Base-by-base conservation (phyloP, 2,888 invertebrate genomes). In the Pyralis farinalis region DNA sequence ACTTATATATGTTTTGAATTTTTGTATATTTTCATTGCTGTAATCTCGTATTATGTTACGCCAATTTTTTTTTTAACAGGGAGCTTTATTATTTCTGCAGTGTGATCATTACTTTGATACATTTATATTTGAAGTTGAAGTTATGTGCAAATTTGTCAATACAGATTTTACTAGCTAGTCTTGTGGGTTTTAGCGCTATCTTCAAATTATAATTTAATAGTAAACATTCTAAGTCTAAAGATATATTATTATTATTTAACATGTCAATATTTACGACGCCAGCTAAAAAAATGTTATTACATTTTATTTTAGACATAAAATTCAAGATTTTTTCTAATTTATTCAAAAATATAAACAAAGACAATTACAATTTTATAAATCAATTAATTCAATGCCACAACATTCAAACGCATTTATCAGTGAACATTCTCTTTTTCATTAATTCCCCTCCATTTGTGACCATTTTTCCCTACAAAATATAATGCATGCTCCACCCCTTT, bases 401-500 rank as follows among this genome's bases (percentile, higher is more conserved):
- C 40, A 43, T 28, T 46, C 46, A 34, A 46, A 12, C 11, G 40
- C 20, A 31, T 40, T 29, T 7, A 20, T 7, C 12, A 42, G 7
- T 9, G 27, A 42, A 12, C 40, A 11, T 20, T 41, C 25, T 6
- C n/a, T 10, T 7, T n/a, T 12, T 41, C 34, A 8, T 11, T 11
- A 6, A 48, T 21, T 9, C 20, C 30, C 34, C 31, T 39, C 8
- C 10, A 43, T 12, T 22, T 6, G 16, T 11, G 20, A n/a, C 30
- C 32, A 1, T 29, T 21, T 12, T 20, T 34, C 10, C 39, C 21
- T n/a, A n/a, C n/a, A n/a, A n/a, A n/a, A n/a, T 7, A 43, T 8
- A 10, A 44, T 48, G 12, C 43, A 44, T 5, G 43, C 3, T n/a
- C 43, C 44, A 4, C 44, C 44, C 36, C 40, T 47, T 8, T 22